phyloP scores from a whole-genome alignment of 2,113 vertebrate genomes.

The Pachypanchax playfairii region DNA sequence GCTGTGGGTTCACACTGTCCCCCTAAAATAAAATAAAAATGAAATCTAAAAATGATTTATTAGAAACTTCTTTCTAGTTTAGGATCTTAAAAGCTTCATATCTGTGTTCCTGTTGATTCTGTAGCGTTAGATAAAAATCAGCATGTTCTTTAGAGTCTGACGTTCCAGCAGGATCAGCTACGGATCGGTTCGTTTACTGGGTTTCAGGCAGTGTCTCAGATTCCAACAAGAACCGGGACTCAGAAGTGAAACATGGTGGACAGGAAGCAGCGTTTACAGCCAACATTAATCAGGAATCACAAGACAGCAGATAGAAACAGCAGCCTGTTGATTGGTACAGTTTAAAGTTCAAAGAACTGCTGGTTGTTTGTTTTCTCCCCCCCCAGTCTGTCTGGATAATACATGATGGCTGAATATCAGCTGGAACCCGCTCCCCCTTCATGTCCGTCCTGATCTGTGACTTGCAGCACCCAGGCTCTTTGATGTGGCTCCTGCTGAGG shows the following conservation, averaged over 20 bases:
- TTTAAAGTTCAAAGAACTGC: slow-evolving; percentile 36
- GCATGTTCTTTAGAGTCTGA: too few species aligned
- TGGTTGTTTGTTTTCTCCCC: slow-evolving; percentile 31
- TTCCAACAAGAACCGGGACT: neutral
- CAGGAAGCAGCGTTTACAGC: neutral
- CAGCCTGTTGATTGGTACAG: slow-evolving; percentile 13
- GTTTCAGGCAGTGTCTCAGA: too few species aligned
- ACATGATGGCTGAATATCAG: neutral
- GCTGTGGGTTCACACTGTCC: too few species aligned
- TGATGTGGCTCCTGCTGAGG: slow-evolving; percentile 26
- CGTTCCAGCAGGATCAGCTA: too few species aligned
- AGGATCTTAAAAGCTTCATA: too few species aligned
- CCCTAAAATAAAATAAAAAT: too few species aligned
- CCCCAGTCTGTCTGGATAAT: slow-evolving; percentile 10
- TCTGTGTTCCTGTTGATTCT: too few species aligned
- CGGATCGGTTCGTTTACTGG: too few species aligned
- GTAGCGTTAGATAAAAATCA: too few species aligned
- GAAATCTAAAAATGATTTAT: too few species aligned
- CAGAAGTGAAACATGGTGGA: neutral
- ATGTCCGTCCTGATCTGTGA: slow-evolving; percentile 25
- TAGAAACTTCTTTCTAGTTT: too few species aligned
- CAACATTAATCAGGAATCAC: neutral
- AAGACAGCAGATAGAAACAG: slow-evolving; percentile 3
- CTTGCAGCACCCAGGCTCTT: slow-evolving; percentile 21
- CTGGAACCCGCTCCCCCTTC: slow-evolving; percentile 10